These are phyloP conservation scores for Pseudopleuronectes americanus DNA, from an alignment of 2,797 vertebrate species.

Conservation along the genomic window DNA sequence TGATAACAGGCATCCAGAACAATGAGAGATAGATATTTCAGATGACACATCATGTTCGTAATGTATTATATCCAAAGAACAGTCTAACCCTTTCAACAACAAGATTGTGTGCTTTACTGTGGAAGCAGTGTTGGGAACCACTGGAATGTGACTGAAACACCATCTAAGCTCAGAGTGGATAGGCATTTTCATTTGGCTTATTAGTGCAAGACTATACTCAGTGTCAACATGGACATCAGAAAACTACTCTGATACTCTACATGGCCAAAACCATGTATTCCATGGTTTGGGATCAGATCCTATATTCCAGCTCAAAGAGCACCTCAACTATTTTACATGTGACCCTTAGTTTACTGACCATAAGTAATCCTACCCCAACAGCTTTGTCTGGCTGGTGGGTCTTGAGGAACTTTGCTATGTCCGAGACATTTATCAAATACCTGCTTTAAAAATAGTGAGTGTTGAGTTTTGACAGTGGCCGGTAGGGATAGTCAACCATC, in stretches of 20 bases:
- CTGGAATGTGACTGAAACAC: constrained; percentile 30
- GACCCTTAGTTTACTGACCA: background rate
- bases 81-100: constrained; percentile 16
- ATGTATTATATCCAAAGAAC: constrained; percentile 9
- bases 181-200: constrained; percentile 48
- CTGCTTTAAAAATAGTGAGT: too few species aligned
- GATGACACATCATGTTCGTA: constrained; percentile 1
- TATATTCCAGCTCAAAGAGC: background rate
- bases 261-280: background rate
- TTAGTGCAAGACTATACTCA: constrained; percentile 63
- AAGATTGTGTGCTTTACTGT: constrained; percentile 21
- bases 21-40: constrained; percentile 47
- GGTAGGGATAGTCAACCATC: too few species aligned
- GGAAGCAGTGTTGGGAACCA: constrained; percentile 21
- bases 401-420: background rate
- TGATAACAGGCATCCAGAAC: constrained; percentile 81
- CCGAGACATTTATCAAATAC: background rate
- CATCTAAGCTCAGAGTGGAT: constrained; percentile 37
- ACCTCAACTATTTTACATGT: background rate
- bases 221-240: background rate
- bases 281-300: background rate
- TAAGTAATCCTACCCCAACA: background rate
- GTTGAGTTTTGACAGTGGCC: too few species aligned
- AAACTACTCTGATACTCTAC: background rate
- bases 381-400: too few species aligned